A percentile compares a stretch with the other conserved stretches of the same genome.
These are phyloP conservation scores for Drosophila cardini DNA, from an alignment of 1,140 invertebrate genomes.

Conservation along the genomic window DNA sequence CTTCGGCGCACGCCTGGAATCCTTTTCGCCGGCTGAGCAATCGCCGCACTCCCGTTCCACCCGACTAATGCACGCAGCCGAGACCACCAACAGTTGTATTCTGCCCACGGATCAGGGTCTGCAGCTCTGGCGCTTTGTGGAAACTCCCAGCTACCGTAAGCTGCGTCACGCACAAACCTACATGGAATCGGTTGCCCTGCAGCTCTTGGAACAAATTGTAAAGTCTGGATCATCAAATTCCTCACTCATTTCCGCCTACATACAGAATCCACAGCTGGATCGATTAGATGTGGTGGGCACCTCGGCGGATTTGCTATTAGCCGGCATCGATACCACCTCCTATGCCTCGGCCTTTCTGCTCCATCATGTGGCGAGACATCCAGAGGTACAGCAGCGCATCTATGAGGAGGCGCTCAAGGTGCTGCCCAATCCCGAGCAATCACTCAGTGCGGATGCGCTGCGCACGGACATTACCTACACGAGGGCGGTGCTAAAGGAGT, in stretches of 20 bases:
- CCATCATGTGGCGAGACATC: conserved; percentile 92
- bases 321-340: conserved; percentile 94
- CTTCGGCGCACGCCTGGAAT: conserved; percentile 88
- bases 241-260: conserved; percentile 89
- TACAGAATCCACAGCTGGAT: conserved; percentile 88
- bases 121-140: conserved; percentile 89
- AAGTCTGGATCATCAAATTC: conserved; percentile 34
- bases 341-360: conserved; percentile 92
- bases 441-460: conserved; percentile 87
- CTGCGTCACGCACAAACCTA: conserved; percentile 89
- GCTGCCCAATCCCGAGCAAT: conserved; percentile 85
- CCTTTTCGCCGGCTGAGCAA: conserved; percentile 88
- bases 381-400: conserved; percentile 90
- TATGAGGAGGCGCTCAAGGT: conserved; percentile 88
- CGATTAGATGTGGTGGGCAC: conserved; percentile 92
- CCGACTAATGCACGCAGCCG: conserved; percentile 89
- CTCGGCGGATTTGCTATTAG: conserved; percentile 92
- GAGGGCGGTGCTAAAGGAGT: conserved; percentile 93
- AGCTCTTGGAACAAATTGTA: conserved; percentile 88
- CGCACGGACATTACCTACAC: conserved; percentile 89
- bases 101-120: conserved; percentile 91
- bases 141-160: conserved; percentile 90
- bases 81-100: conserved; percentile 88
- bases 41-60: conserved; percentile 87
- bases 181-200: conserved; percentile 90